Base-by-base conservation (phyloP, 2,888 invertebrate species). In the Eledona agricola region DNA sequence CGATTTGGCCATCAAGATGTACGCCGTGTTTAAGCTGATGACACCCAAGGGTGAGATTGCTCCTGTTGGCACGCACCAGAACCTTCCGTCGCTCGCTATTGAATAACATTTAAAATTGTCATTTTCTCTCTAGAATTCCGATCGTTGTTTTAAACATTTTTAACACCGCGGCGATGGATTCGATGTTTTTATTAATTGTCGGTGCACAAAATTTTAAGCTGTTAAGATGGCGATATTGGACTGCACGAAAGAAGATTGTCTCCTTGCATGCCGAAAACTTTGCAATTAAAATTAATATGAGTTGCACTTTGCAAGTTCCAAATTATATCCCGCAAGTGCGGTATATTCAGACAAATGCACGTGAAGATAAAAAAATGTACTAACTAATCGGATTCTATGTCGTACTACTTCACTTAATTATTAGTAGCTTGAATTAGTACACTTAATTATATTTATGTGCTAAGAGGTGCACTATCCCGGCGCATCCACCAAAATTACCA, bases 1-100 rank as follows among this genome's bases (percentile, higher is more conserved):
- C 73, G 73, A 73, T 74, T 74, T 68, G 73, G 71, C 72, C 71
- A 75, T 75, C 74, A 73, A 72, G 74, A 76, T 74, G 74, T 74
- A 73, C 74, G 72, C 66, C 72, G 71, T 73, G 74, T 73, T 75
- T 75, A 74, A 74, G 72, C 67, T 62, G 72, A 75, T 71, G 71
- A 72, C 72, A 72, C 76, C 75, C 76, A 55, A 59, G 75, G 73
- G 76, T 72, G 65, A 71, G 63, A 75, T 76, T 72, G 67, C 65
- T 69, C 64, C 67, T 64, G 65, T 72, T 70, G 71, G 72, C 72
- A 73, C 73, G 72, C 72, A 72, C 69, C 66, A 64, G 61, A 63
- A 65, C 60, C 64, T 57, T 51, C 54, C 56, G 51, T 63, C 64
- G 61, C 61, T 65, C 64, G 60, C 68, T 65, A 69, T 70, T 70